Evolutionary conservation across 2,797 vertebrate genomes (phyloP).

Genomic region (Smutsia gigantea): DNA sequence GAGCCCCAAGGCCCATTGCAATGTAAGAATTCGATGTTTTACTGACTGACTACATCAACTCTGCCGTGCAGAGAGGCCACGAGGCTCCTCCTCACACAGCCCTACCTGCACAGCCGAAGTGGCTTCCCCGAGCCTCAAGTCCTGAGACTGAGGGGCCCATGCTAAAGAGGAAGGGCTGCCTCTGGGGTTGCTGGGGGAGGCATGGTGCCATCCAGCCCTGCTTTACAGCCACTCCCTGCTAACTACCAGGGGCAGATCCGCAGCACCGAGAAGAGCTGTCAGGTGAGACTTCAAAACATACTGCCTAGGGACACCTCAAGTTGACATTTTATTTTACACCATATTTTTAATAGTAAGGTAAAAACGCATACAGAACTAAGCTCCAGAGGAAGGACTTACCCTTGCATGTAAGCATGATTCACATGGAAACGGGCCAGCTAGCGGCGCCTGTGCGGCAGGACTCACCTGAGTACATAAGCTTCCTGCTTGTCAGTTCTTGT

Average conservation of each 20-base stretch:
- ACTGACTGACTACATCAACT: too few relatives aligned
- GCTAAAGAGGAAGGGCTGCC: not conserved
- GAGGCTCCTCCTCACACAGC: too few relatives aligned
- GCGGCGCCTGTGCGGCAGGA: not conserved
- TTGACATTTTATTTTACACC: slow-evolving; percentile 2
- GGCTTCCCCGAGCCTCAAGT: not conserved
- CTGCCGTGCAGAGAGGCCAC: too few relatives aligned
- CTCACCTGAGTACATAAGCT: slow-evolving; percentile 99
- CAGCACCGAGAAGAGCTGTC: not conserved
- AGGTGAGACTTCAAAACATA: not conserved
- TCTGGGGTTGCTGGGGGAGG: not conserved
- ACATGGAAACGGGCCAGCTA: not conserved
- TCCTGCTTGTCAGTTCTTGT: slow-evolving; percentile 99
- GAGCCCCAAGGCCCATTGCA: not conserved
- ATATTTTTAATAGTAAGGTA: not conserved
- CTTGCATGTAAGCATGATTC: not conserved
- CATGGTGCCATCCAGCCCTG: not conserved
- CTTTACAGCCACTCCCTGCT: not conserved
- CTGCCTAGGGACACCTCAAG: not conserved
- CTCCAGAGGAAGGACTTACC: not conserved
- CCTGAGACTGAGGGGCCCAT: not conserved
- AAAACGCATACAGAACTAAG: not conserved
- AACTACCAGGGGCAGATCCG: not conserved
- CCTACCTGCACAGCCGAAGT: too few relatives aligned
- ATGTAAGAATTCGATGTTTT: not conserved